These are phyloP conservation scores for Axinella damicornis DNA, from an alignment of 37 sponge, comb jelly and placozoan species.

Conservation along the genomic window DNA sequence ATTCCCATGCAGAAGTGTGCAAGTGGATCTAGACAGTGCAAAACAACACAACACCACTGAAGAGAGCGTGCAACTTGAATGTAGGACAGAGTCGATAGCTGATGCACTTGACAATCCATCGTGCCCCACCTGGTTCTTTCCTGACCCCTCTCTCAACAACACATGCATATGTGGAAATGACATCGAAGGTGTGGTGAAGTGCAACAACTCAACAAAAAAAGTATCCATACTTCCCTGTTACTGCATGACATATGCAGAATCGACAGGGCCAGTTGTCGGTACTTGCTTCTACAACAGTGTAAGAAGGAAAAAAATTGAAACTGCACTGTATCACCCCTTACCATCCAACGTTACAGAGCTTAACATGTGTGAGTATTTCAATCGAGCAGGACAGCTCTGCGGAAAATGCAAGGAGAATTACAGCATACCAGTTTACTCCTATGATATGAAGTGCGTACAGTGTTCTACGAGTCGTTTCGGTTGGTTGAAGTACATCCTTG, in stretches of 20 bases:
- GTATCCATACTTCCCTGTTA: too few relatives aligned
- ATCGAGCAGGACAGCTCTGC: conserved; percentile 60
- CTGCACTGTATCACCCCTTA: neutral
- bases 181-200: too few relatives aligned
- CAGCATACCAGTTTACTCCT: conserved; percentile 40
- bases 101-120: too few relatives aligned
- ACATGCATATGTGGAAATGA: too few relatives aligned
- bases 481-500: conserved; percentile 7
- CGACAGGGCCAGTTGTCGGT: conserved; percentile 5
- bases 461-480: neutral
- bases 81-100: too few relatives aligned
- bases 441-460: conserved; percentile 5
- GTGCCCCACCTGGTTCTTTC: too few relatives aligned
- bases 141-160: too few relatives aligned
- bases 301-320: neutral
- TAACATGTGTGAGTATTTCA: conserved; percentile 35
- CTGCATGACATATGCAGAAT: conserved; percentile 16
- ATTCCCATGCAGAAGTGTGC: too few relatives aligned
- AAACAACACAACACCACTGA: too few relatives aligned
- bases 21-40: too few relatives aligned
- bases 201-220: too few relatives aligned
- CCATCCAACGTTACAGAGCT: neutral
- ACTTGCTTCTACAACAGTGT: neutral
- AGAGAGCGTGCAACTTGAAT: too few relatives aligned
- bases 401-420: conserved; percentile 48